Evolutionary conservation across 2,797 vertebrate genomes (phyloP).

Genomic region (Silurus lanzhouensis): DNA sequence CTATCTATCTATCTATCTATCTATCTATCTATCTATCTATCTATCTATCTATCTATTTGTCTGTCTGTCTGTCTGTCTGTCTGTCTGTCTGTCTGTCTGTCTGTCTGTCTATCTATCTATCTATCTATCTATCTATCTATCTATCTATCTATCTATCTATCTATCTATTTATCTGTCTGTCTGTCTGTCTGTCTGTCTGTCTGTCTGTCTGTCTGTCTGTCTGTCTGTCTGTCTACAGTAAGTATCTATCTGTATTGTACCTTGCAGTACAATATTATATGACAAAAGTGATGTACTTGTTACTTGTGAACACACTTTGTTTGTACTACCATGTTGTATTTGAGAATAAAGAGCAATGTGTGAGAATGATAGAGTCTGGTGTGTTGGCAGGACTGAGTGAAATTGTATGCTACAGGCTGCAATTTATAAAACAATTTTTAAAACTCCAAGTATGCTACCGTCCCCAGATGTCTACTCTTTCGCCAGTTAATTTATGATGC

Average conservation of each 20-base stretch:
- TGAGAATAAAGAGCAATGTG: constrained; percentile 42
- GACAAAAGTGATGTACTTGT: constrained; percentile 22
- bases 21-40: neutral
- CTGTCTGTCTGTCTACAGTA: constrained; percentile 1
- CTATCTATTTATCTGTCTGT: constrained; percentile 17
- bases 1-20: neutral
- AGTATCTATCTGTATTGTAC: constrained; percentile 7
- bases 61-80: constrained; percentile 15
- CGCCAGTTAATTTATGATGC: constrained; percentile 19
- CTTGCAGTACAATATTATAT: constrained; percentile 34
- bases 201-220: neutral
- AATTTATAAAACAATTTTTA: constrained; percentile 41
- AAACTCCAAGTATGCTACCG: constrained; percentile 21
- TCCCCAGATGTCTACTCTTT: constrained; percentile 27
- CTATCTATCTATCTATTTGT: constrained; percentile 18
- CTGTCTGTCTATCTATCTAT: neutral
- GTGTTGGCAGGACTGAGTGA: constrained; percentile 30
- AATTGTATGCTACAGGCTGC: constrained; percentile 28
- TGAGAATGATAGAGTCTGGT: constrained; percentile 40
- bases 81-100: neutral
- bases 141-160: constrained; percentile 15
- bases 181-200: neutral
- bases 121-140: constrained; percentile 17
- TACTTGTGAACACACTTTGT: constrained; percentile 45
- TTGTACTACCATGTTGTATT: constrained; percentile 29